These are phyloP conservation scores for Sanderia malayensis DNA, from an alignment of 30 jellyfish, hydroid and myxozoan genomes.

Conservation along the genomic window DNA sequence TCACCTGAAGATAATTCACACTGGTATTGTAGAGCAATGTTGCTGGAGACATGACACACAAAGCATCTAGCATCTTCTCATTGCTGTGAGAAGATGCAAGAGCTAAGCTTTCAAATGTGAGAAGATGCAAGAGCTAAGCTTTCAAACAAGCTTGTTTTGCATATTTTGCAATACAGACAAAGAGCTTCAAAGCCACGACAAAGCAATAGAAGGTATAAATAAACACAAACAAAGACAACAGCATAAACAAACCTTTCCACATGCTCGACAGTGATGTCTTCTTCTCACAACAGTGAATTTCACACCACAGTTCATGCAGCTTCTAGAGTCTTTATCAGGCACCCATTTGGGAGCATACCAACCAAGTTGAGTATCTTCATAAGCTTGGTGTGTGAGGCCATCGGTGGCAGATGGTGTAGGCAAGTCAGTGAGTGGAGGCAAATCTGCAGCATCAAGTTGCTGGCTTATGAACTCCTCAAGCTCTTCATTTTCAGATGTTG, in stretches of 20 bases:
- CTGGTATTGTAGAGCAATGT: background rate
- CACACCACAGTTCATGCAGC: slow-evolving; percentile 78
- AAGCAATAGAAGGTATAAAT: too few relatives aligned
- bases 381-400: slow-evolving; percentile 15
- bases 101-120: too few relatives aligned
- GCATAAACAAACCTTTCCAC: too few relatives aligned
- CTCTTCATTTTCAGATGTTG: slow-evolving; percentile 75
- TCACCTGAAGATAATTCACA: slow-evolving; percentile 55
- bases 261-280: slow-evolving; percentile 98
- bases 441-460: slow-evolving; percentile 22
- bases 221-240: too few relatives aligned
- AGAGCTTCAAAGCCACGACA: too few relatives aligned
- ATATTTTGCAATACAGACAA: too few relatives aligned
- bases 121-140: too few relatives aligned
- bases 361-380: slow-evolving; percentile 62
- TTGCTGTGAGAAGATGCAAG: too few relatives aligned
- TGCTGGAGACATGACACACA: too few relatives aligned
- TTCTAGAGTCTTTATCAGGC: slow-evolving; percentile 86
- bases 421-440: slow-evolving; percentile 11
- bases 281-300: slow-evolving; percentile 85
- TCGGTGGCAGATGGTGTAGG: slow-evolving; percentile 14
- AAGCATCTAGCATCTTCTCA: too few relatives aligned
- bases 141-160: too few relatives aligned
- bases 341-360: slow-evolving; percentile 96
- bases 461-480: slow-evolving; percentile 60